Evolutionary conservation across 1,140 invertebrate genomes (phyloP).

Genomic region (Ganaspis sp.): DNA sequence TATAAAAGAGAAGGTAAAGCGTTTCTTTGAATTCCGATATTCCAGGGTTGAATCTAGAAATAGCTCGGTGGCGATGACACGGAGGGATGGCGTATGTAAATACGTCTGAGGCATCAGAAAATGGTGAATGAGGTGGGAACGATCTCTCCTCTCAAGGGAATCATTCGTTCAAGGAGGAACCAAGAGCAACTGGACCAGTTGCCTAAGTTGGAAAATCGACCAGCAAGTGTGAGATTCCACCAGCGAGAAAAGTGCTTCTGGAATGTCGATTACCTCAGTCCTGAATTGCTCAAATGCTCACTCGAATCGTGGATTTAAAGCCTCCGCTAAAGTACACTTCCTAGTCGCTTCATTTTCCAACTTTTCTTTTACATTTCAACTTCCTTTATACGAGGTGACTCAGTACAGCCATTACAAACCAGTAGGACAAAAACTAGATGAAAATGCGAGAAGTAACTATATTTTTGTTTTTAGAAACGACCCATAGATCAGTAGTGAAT

Average conservation of each 20-base stretch:
- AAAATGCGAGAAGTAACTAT: too few species aligned
- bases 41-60: conserved; percentile 34
- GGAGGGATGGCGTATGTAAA: conserved; percentile 48
- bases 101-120: conserved; percentile 46
- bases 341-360: too few species aligned
- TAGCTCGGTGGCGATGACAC: conserved; percentile 48
- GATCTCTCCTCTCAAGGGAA: conserved; percentile 42
- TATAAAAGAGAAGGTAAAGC: not conserved
- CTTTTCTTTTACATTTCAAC: too few species aligned
- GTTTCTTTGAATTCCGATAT: conserved; percentile 43
- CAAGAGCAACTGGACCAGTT: conserved; percentile 4
- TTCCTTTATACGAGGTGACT: too few species aligned
- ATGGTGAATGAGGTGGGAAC: conserved; percentile 45
- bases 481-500: too few species aligned
- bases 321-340: too few species aligned
- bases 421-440: too few species aligned
- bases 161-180: conserved; percentile 37
- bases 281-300: not conserved
- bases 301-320: not conserved
- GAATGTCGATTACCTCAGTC: not conserved
- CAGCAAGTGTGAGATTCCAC: conserved; percentile 14
- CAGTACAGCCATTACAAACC: too few species aligned
- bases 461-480: too few species aligned
- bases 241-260: not conserved
- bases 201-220: not conserved